phyloP scores from a whole-genome alignment of 2,113 vertebrate species.

The Ranitomeya variabilis region DNA sequence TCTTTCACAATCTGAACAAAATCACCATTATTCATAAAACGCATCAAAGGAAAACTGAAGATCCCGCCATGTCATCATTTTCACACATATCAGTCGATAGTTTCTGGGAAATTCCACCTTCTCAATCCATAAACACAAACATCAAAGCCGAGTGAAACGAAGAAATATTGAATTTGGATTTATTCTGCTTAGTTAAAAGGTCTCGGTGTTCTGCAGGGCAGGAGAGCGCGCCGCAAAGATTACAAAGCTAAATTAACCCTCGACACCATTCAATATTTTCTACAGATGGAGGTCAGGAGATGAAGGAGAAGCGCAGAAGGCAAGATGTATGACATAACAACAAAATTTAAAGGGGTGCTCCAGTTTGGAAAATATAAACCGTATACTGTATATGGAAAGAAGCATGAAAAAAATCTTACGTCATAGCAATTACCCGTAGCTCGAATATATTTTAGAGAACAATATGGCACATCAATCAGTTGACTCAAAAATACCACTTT shows the following conservation, averaged over 20 bases:
- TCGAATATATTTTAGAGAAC: too few species aligned
- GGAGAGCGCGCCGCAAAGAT: not conserved
- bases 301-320: not conserved
- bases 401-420: too few species aligned
- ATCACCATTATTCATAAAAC: not conserved
- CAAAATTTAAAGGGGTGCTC: not conserved
- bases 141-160: constrained; percentile 50
- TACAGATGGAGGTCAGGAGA: not conserved
- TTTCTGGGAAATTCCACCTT: constrained; percentile 60
- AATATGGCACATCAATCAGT: too few species aligned
- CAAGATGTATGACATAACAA: not conserved
- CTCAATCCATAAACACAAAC: constrained; percentile 58
- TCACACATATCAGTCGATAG: constrained; percentile 53
- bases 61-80: constrained; percentile 12
- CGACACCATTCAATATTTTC: not conserved
- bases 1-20: too few species aligned
- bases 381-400: too few species aligned
- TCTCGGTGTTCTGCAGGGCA: constrained; percentile 52
- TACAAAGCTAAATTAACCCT: not conserved
- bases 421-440: too few species aligned
- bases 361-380: too few species aligned
- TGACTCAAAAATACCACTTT: too few species aligned
- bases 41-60: not conserved
- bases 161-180: constrained; percentile 65
- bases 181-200: constrained; percentile 57